These are phyloP conservation scores for Trachymyrmex cornetzi DNA, from an alignment of 1,140 invertebrate species.

Conservation along the genomic window DNA sequence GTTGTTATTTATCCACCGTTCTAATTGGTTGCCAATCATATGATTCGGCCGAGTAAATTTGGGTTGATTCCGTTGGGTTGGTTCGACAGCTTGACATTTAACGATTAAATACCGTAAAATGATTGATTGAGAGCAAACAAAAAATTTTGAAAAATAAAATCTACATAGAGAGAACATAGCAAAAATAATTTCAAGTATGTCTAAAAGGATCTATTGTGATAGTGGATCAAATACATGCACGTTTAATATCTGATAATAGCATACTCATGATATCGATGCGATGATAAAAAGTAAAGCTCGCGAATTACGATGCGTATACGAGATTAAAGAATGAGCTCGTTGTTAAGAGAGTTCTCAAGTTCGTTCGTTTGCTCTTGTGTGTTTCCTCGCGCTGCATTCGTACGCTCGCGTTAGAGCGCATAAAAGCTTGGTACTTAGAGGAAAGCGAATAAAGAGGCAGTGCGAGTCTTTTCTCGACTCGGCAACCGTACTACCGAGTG, in stretches of 20 bases:
- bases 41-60: conserved; percentile 42
- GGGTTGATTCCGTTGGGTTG: background rate
- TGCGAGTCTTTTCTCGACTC: conserved; percentile 44
- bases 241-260: background rate
- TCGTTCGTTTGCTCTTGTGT: conserved; percentile 17
- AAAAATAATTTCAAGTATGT: conserved; percentile 15
- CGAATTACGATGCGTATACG: background rate
- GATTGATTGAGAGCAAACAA: conserved; percentile 52
- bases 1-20: conserved; percentile 35
- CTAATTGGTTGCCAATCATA: conserved; percentile 55
- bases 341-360: conserved; percentile 37
- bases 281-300: background rate
- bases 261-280: background rate
- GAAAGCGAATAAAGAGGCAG: conserved; percentile 48
- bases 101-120: conserved; percentile 46
- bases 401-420: conserved; percentile 30
- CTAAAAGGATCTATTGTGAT: background rate
- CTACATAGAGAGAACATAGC: background rate
- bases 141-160: conserved; percentile 18
- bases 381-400: conserved; percentile 22
- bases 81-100: conserved; percentile 42
- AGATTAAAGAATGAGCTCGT: conserved; percentile 22
- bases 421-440: conserved; percentile 41
- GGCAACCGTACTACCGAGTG: conserved; percentile 23
- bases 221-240: background rate